A percentile compares a stretch with the other conserved stretches of the same genome.
These are phyloP conservation scores for Crotalus tigris DNA, from an alignment of 2,113 vertebrate species.

Conservation along the genomic window DNA sequence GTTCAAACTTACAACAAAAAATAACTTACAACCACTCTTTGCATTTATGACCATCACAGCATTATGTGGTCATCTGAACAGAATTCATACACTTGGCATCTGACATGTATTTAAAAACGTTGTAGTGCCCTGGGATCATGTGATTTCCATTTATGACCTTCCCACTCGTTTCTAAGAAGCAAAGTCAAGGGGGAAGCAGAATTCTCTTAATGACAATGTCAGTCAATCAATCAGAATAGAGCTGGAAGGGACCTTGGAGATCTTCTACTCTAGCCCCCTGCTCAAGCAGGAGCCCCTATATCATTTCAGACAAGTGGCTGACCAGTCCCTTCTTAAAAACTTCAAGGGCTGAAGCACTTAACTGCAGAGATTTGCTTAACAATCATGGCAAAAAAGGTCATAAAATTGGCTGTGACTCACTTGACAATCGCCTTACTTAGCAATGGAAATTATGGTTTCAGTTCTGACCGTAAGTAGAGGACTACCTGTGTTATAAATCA, in stretches of 20 bases:
- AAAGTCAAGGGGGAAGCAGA: neutral
- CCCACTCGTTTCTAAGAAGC: neutral
- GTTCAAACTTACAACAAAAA: neutral
- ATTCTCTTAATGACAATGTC: neutral
- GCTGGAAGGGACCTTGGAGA: no score
- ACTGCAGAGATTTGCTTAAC: neutral
- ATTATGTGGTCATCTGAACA: neutral
- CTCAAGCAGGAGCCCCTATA: no score
- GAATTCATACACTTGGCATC: neutral
- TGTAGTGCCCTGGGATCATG: neutral
- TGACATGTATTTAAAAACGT: neutral
- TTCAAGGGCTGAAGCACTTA: neutral
- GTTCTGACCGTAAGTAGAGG: neutral
- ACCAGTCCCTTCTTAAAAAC: no score
- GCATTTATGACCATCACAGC: neutral
- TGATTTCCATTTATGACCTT: no score
- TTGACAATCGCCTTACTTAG: no score
- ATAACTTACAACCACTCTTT: neutral
- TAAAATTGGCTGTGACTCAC: no score
- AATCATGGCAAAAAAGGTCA: no score
- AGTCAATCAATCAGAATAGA: neutral
- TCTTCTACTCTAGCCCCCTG: no score
- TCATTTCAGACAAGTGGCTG: no score
- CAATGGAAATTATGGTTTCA: no score
- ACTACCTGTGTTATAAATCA: neutral